phyloP scores from a whole-genome alignment of 2,113 vertebrate species.

The Bufo bufo region DNA sequence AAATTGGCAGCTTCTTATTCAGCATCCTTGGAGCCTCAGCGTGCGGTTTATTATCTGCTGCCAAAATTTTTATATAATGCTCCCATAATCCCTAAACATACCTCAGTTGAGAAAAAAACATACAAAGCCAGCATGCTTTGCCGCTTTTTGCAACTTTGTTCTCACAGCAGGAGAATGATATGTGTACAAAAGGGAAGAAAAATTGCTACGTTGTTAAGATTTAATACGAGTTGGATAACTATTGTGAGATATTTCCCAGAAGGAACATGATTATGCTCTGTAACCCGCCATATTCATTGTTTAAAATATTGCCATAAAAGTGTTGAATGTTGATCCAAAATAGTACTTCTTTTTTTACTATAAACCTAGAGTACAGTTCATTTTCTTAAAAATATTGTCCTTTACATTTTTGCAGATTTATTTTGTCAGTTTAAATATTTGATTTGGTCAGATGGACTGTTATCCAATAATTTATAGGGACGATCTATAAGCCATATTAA shows the following conservation, averaged over 20 bases:
- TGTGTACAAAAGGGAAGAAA: slow-evolving; percentile 41
- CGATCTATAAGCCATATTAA: no score
- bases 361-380: no score
- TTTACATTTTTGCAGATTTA: not conserved
- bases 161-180: slow-evolving; percentile 41
- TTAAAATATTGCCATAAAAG: not conserved
- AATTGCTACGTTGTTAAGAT: slow-evolving; percentile 35
- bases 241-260: slow-evolving; percentile 19
- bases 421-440: not conserved
- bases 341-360: not conserved
- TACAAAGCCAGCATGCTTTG: slow-evolving; percentile 39
- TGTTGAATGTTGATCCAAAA: not conserved
- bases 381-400: not conserved
- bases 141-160: slow-evolving; percentile 37
- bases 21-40: slow-evolving; percentile 39
- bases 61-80: slow-evolving; percentile 53
- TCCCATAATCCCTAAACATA: slow-evolving; percentile 50
- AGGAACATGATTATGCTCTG: slow-evolving; percentile 14
- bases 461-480: no score
- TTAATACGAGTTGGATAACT: slow-evolving; percentile 33
- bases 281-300: not conserved
- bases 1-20: slow-evolving; percentile 40
- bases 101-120: slow-evolving; percentile 39
- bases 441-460: not conserved
- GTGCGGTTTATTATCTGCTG: slow-evolving; percentile 45